These are phyloP conservation scores for Cyrtorhinus lividipennis DNA, from an alignment of 1,140 invertebrate genomes.

Conservation along the genomic window DNA sequence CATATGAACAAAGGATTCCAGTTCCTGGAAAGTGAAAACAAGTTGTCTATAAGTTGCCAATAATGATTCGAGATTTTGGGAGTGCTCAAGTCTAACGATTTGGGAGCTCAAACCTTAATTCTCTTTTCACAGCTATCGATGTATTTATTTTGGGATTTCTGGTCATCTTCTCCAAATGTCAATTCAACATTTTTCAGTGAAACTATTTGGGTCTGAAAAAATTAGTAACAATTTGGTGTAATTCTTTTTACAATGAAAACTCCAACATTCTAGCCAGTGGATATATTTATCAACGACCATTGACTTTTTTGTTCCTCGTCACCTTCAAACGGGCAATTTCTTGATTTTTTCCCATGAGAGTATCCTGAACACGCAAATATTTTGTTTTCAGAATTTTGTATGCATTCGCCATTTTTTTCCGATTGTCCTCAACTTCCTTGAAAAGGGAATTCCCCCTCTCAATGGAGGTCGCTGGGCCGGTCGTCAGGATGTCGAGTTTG, in stretches of 20 bases:
- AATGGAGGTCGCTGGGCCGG: not conserved
- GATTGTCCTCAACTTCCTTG: slow-evolving; percentile 23
- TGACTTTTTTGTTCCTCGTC: not conserved
- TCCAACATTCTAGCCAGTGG: not conserved
- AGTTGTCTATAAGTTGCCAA: not conserved
- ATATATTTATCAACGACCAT: not conserved
- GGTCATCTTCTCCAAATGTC: not conserved
- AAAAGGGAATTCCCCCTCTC: slow-evolving; percentile 22
- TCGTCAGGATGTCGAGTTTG: slow-evolving; percentile 10
- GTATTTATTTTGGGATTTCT: not conserved
- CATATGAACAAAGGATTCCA: not conserved
- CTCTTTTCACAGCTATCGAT: not conserved
- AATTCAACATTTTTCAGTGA: not conserved
- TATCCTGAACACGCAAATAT: slow-evolving; percentile 19
- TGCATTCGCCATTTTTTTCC: slow-evolving; percentile 13
- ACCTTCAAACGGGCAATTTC: slow-evolving; percentile 19
- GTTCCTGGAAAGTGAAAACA: not conserved
- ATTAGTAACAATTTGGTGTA: not conserved
- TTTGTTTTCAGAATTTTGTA: slow-evolving; percentile 15
- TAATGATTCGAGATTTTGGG: not conserved
- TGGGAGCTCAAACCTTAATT: not conserved
- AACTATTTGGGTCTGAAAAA: not conserved
- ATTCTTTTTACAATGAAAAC: not conserved
- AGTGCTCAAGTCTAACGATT: not conserved
- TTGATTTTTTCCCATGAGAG: slow-evolving; percentile 5